Conservation (phyloP, 2,888 invertebrate genomes). For the Caenorhabditis sp. region DNA sequence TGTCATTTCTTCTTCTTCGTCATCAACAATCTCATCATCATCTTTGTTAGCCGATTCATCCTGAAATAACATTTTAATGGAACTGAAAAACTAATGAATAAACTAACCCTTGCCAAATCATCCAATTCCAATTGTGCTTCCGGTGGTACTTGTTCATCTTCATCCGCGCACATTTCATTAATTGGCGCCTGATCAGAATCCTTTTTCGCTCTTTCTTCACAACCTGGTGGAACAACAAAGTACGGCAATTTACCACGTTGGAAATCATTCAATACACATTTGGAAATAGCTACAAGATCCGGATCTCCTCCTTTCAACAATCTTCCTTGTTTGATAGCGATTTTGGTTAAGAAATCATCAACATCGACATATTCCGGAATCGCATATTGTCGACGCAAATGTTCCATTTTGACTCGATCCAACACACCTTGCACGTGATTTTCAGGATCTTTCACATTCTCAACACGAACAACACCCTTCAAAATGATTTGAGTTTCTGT, state of each 20-base stretch:
- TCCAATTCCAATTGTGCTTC: slow-evolving; percentile 37
- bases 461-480: slow-evolving; percentile 96
- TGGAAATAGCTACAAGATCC: slow-evolving; percentile 85
- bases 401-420: slow-evolving; percentile 85
- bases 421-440: slow-evolving; percentile 90
- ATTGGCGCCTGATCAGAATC: slow-evolving; percentile 61
- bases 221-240: slow-evolving; percentile 75
- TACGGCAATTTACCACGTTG: slow-evolving; percentile 85
- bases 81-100: not conserved
- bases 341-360: slow-evolving; percentile 88
- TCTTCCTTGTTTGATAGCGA: slow-evolving; percentile 86
- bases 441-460: slow-evolving; percentile 90
- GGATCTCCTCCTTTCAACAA: slow-evolving; percentile 96
- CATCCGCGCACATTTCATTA: slow-evolving; percentile 63
- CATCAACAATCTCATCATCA: slow-evolving; percentile 26
- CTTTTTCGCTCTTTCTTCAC: slow-evolving; percentile 53
- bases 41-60: slow-evolving; percentile 15
- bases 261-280: slow-evolving; percentile 97
- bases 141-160: slow-evolving; percentile 51
- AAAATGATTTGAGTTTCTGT: slow-evolving; percentile 86
- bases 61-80: slow-evolving; percentile 4
- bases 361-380: slow-evolving; percentile 80
- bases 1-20: slow-evolving; percentile 59
- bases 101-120: slow-evolving; percentile 26
- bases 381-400: slow-evolving; percentile 88